Base-by-base conservation (phyloP, 37 sponge, comb jelly and placozoan species). In the Aphrocallistes beatrix region DNA sequence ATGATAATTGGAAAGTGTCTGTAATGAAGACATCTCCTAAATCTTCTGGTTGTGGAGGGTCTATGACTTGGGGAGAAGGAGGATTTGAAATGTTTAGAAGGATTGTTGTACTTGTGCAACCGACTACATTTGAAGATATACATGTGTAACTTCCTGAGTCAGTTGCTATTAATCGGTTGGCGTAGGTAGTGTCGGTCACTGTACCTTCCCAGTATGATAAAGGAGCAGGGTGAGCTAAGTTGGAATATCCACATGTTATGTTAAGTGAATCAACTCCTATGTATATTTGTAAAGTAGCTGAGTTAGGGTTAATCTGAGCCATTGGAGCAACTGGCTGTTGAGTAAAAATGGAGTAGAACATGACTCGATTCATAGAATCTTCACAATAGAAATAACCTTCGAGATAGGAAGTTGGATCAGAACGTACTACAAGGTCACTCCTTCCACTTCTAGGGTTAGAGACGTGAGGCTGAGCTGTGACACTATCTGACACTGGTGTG, bases 121-220 rank as follows among this genome's bases (percentile, higher is more conserved):
- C 8, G 75, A 60, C 25, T 60, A 60, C 75, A 13, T 60, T 60
- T 3, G 75, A 60, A 60, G 32, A 32, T 60, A 60, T 13, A 60
- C 75, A 60, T 19, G 21, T 60, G 75, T 32, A 60, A 6, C 8
- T 30, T 13, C 34, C 32, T 60, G 75, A 19, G 21, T 60, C 34
- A 21, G 34, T 13, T 60, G 10, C 75, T 13, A 60, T 25, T 13
- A 60, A 30, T 30, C 10, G 75, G n/a, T 6, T 60, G 34, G 75
- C n/a, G 34, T 60, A 3, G 1, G n/a, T 3, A 19, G 75, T 25
- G 3, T 60, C 75, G n/a, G 28, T 60, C 10, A 1, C n/a, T 19
- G 75, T 60, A 60, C 75, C 75, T 60, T 3, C 75, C 75, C 75
- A 60, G 34, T 60, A 60, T 30, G 75, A 60, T 19, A 60, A 25